Evolutionary conservation across 2,888 invertebrate genomes (phyloP), one percentile per base, ranked within the genome.

Genomic region (Listrodromus nycthemerus): DNA sequence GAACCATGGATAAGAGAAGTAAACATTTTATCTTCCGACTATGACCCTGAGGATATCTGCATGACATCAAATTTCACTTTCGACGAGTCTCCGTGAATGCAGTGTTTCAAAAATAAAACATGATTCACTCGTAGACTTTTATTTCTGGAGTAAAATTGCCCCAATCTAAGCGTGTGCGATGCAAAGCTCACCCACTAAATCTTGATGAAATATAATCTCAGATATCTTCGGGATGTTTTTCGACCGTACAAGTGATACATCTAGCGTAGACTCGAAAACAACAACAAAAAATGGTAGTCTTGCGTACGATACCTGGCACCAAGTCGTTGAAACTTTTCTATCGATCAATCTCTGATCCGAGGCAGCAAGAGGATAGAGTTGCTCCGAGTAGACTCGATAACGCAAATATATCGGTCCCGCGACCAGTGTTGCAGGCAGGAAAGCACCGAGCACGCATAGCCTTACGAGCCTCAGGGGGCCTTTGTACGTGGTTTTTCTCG

Each of bases 311-410:
- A 97, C 97, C 95, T 97, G 96, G 90, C 97, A 97, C 97, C 97
- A 97, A 21, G 96, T 96, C 0, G 97, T 96, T 0, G 97, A 97
- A 86, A 97, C 95, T 93, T 95, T 95, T 89, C 95, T 95, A 91
- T 97, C 97, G 85, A 97, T 95, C 80, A 97, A 94, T 83, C 96
- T 93, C 95, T 97, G 97, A 91, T 97, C 97, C 0, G 96, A 96
- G 93, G 96, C 95, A 27, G 96, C 96, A 91, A 97, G 94, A 0
- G 97, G 96, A 89, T 96, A 96, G 89, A 96, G 94, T 90, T 96
- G 96, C 6, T 96, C 95, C 19, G 95, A 95, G 91, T 95, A 97
- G 21, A 96, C 96, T 7, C 95, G 94, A 92, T 96, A 96, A 84
- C 96, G 95, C 93, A 97, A 93, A 89, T 97, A 96, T 33, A 97